Evolutionary conservation across 1,140 invertebrate genomes (phyloP).

Genomic region (Drosophila gunungcola): DNA sequence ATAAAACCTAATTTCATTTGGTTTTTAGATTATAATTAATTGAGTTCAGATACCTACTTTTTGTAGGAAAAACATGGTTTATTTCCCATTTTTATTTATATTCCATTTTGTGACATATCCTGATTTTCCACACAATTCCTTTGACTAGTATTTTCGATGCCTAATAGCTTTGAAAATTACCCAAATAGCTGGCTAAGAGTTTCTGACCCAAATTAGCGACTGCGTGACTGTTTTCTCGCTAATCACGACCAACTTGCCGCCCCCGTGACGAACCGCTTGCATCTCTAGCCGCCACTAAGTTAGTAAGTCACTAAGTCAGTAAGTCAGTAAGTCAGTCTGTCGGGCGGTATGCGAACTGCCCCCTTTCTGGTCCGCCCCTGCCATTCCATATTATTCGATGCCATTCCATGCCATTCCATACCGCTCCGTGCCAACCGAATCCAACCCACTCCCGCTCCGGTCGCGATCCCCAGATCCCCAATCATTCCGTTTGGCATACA

Average conservation of each 20-base stretch:
- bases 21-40: no score
- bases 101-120: no score
- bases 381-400: slow-evolving; percentile 9
- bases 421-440: slow-evolving; percentile 3
- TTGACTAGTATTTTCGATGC: neutral
- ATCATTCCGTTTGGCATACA: slow-evolving; percentile 47
- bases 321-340: slow-evolving; percentile 69
- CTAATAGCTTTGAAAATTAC: slow-evolving; percentile 14
- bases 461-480: slow-evolving; percentile 35
- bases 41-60: no score
- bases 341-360: slow-evolving; percentile 57
- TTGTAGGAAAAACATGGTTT: no score
- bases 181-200: slow-evolving; percentile 17
- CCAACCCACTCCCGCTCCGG: slow-evolving; percentile 33
- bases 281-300: slow-evolving; percentile 44
- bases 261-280: slow-evolving; percentile 44
- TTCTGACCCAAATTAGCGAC: slow-evolving; percentile 16
- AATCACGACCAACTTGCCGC: slow-evolving; percentile 45
- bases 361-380: neutral
- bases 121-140: neutral
- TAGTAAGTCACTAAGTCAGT: neutral
- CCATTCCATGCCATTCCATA: slow-evolving; percentile 14
- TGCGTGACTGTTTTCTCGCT: slow-evolving; percentile 42
- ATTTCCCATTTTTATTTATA: no score
- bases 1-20: no score